Evolutionary conservation across 2,113 vertebrate species (phyloP).

Genomic region (Pachycephala philippinensis): DNA sequence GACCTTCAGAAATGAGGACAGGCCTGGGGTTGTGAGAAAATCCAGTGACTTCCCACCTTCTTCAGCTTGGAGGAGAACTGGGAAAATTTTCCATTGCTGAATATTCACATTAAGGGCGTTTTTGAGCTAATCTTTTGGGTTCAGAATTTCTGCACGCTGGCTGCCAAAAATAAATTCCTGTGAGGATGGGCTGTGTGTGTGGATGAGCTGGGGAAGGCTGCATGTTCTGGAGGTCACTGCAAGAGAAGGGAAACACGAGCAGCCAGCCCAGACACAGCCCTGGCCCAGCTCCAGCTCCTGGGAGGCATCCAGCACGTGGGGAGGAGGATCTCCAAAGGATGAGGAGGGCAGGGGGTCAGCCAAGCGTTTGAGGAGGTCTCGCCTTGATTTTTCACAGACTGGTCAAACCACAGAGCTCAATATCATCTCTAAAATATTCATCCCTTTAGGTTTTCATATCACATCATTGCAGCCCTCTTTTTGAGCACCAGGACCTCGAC

Average conservation of each 20-base stretch:
- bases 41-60: background rate
- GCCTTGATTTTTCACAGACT: background rate
- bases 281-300: background rate
- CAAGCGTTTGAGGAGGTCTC: background rate
- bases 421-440: background rate
- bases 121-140: background rate
- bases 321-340: background rate
- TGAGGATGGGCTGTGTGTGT: background rate
- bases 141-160: background rate
- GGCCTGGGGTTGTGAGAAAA: background rate
- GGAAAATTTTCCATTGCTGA: background rate
- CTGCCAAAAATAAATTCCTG: background rate
- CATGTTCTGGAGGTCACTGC: background rate
- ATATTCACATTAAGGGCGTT: background rate
- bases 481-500: background rate
- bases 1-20: background rate
- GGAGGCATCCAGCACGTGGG: rapidly evolving
- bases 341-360: background rate
- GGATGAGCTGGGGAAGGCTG: background rate
- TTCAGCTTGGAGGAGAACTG: background rate
- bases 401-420: background rate
- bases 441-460: background rate
- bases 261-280: background rate
- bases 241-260: rapidly evolving
- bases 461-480: background rate